A percentile compares a stretch with the other conserved stretches of the same genome.
phyloP scores from a whole-genome alignment of 2,888 invertebrate species.

The Horisme vitalbata region DNA sequence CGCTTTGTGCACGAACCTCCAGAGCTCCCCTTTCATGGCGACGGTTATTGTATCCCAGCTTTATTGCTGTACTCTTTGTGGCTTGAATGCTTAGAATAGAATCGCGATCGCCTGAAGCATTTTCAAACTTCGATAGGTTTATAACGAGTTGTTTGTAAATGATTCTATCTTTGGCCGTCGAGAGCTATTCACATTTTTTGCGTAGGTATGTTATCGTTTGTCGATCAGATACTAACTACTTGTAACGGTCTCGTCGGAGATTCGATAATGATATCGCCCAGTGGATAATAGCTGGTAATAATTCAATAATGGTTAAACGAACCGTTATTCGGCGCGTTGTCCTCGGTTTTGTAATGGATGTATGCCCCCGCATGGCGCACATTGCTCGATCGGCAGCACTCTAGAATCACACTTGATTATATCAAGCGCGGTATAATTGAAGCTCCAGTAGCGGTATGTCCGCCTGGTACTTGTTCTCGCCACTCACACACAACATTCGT shows the following conservation, averaged over 20 bases:
- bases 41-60: conserved; percentile 61
- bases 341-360: conserved; percentile 29
- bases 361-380: conserved; percentile 29
- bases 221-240: conserved; percentile 35
- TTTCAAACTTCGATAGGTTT: conserved; percentile 46
- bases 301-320: conserved; percentile 49
- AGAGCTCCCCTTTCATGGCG: conserved; percentile 63
- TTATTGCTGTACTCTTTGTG: conserved; percentile 59
- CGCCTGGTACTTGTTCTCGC: conserved; percentile 64
- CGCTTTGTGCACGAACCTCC: conserved; percentile 58
- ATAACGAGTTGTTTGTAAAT: conserved; percentile 49
- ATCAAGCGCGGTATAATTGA: conserved; percentile 70
- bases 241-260: conserved; percentile 48
- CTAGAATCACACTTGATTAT: conserved; percentile 76
- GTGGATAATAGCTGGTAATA: conserved; percentile 39
- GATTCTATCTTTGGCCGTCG: conserved; percentile 36
- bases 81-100: conserved; percentile 50
- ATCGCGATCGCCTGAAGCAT: conserved; percentile 48
- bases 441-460: conserved; percentile 61
- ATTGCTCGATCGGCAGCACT: conserved; percentile 55
- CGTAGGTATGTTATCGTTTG: conserved; percentile 35
- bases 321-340: conserved; percentile 50
- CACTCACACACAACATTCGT: conserved; percentile 42
- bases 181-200: conserved; percentile 37
- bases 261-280: conserved; percentile 49